Evolutionary conservation across 1,140 invertebrate species (phyloP).

Genomic region (Metopolophium dirhodum): DNA sequence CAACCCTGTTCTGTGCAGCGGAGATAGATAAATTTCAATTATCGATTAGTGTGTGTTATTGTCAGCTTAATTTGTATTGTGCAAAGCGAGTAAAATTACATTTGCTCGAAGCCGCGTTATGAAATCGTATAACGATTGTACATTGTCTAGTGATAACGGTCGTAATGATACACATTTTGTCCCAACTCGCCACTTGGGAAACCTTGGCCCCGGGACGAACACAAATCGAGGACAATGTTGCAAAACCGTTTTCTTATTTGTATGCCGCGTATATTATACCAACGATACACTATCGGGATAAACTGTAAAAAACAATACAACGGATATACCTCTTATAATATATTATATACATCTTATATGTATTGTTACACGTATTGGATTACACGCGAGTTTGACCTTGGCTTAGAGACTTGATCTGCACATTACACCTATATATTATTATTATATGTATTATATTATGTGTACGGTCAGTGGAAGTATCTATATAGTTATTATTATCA

Average conservation of each 20-base stretch:
- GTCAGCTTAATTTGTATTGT: constrained; percentile 36
- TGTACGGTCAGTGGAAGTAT: neutral
- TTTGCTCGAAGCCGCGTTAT: neutral
- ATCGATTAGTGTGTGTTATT: constrained; percentile 30
- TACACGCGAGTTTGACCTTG: neutral
- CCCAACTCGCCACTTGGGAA: neutral
- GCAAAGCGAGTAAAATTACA: constrained; percentile 23
- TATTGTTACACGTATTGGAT: neutral
- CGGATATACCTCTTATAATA: neutral
- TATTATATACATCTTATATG: too few species aligned
- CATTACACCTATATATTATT: too few species aligned
- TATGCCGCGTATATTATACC: neutral
- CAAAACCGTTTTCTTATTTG: neutral
- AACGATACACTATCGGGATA: neutral
- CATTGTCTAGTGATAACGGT: constrained; percentile 38
- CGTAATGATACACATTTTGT: constrained; percentile 31
- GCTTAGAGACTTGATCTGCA: neutral
- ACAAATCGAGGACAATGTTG: neutral
- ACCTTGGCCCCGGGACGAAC: neutral
- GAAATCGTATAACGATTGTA: neutral
- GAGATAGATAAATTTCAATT: neutral
- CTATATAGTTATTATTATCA: constrained; percentile 17
- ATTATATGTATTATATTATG: neutral
- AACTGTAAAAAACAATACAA: neutral
- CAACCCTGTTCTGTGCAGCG: neutral